Evolutionary conservation across 2,888 invertebrate genomes (phyloP).

Genomic region (Cheilosia vulpina): DNA sequence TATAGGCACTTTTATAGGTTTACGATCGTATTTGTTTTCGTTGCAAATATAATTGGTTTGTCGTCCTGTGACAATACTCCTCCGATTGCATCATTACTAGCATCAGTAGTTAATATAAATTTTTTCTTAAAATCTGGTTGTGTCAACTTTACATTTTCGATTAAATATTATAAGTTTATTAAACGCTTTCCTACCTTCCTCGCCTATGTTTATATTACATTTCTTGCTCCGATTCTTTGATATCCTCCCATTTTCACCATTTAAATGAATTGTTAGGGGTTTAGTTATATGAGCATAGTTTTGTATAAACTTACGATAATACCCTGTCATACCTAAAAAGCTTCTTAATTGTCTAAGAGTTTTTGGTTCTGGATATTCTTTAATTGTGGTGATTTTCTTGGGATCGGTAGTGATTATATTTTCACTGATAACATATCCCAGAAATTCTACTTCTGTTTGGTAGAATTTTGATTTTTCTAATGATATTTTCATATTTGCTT

Average conservation of each 20-base stretch:
- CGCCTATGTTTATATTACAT: too few relatives aligned
- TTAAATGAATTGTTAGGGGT: neutral
- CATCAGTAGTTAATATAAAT: too few relatives aligned
- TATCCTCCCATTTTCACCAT: neutral
- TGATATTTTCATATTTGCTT: too few relatives aligned
- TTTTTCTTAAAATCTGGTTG: too few relatives aligned
- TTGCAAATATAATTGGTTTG: neutral
- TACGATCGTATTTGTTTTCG: too few relatives aligned
- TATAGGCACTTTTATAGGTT: too few relatives aligned
- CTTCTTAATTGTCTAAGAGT: slow-evolving; percentile 14
- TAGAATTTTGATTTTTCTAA: too few relatives aligned
- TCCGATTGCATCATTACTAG: too few relatives aligned
- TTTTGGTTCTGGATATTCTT: slow-evolving; percentile 6
- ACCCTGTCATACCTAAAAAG: slow-evolving; percentile 12
- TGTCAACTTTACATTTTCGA: neutral
- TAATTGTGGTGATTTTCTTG: too few relatives aligned
- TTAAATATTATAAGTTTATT: too few relatives aligned
- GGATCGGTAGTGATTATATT: slow-evolving; percentile 4
- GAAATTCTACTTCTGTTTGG: neutral
- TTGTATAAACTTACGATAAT: slow-evolving; percentile 18
- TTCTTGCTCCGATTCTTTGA: too few relatives aligned
- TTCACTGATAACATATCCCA: slow-evolving; percentile 27
- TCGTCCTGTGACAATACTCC: slow-evolving; percentile 1
- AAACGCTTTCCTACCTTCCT: too few relatives aligned
- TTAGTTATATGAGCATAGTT: slow-evolving; percentile 13